Base-by-base conservation (phyloP, 2,113 vertebrate species). In the Eleginops maclovinus region DNA sequence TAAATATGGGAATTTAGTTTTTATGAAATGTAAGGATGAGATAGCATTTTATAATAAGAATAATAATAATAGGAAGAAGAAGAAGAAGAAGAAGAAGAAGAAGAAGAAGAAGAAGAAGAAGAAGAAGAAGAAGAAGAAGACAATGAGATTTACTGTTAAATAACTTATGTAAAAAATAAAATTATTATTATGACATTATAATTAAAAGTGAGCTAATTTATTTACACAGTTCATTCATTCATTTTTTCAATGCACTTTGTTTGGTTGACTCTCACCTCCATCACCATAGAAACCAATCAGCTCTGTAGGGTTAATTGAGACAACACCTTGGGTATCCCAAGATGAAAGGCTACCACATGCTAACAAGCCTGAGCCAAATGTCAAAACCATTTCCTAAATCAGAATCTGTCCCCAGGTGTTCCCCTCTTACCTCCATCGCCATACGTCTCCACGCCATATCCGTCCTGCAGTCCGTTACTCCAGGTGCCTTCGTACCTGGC, bases 401-500 rank as follows among this genome's bases (percentile, higher is more conserved):
- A 44, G 36, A 9, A 28, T 15, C n/a, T 14, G 26, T 24, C 10
- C 62, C 17, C 8, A 19, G 11, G 1, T 31, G 36, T 2, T 7
- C 19, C 54, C 19, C 43, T 78, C 90, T 96, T 92, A 97, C 97
- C 97, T 94, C 97, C 97, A 79, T 98, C 97, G 6, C 96, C 96
- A 87, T 98, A 98, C 77, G 97, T 98, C 93, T 98, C 97, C 83
- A 98, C 95, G 88, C 97, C 97, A 65, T 98, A 98, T 49, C 97
- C 97, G 91, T 98, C 97, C 90, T 98, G 97, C 89, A 98, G 94
- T 75, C 97, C 97, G 91, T 98, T 97, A 91, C 89, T 98, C 97
- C 97, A 98, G 87, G 97, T 98, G 78, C 97, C 97, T 90, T 98
- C 97, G 92, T 97, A 98, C 92, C 97, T 95, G 71, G 97, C 97